phyloP scores from a whole-genome alignment of 2,797 vertebrate genomes.

The Myotis planiceps region DNA sequence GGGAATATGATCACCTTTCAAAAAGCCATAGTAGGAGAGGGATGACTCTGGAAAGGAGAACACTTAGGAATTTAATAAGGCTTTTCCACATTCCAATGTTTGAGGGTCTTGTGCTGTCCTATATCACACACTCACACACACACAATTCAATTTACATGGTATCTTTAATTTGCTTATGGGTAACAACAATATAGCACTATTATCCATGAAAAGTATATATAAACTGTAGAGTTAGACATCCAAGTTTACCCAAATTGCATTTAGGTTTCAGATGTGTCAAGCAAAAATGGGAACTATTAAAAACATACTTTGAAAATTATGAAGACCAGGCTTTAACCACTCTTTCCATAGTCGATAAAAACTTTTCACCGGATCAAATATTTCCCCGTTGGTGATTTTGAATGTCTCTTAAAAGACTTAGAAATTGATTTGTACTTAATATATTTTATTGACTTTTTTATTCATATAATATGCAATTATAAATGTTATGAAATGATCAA shows the following conservation, averaged over 20 bases:
- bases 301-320: not conserved
- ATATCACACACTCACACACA: not conserved
- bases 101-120: not conserved
- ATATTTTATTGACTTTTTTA: not conserved
- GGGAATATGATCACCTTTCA: not conserved
- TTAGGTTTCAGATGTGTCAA: not conserved
- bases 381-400: not conserved
- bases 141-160: not conserved
- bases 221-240: not conserved
- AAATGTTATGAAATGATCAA: not conserved
- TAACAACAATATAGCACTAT: not conserved
- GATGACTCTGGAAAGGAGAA: not conserved
- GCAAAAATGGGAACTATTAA: not conserved
- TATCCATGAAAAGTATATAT: not conserved
- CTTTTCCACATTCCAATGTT: not conserved
- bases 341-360: not conserved
- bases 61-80: not conserved
- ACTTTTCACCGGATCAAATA: not conserved
- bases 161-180: not conserved
- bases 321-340: not conserved
- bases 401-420: conserved; percentile 27
- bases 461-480: not conserved
- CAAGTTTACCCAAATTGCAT: not conserved
- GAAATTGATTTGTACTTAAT: not conserved
- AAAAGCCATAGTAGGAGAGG: not conserved